phyloP scores from a whole-genome alignment of 2,113 vertebrate genomes.

The Semnopithecus entellus region DNA sequence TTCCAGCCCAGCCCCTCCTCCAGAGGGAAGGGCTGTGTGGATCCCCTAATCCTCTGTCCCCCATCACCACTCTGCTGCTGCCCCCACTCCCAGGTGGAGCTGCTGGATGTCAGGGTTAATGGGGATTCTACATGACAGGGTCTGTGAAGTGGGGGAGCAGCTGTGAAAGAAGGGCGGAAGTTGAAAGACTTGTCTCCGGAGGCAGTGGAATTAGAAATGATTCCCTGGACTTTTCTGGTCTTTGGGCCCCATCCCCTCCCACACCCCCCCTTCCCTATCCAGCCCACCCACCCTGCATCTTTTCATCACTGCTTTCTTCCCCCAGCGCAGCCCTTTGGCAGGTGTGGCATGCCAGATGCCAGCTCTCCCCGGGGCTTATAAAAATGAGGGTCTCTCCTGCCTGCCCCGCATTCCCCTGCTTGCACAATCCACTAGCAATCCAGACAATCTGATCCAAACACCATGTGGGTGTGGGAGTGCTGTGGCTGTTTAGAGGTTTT shows the following conservation, averaged over 20 bases:
- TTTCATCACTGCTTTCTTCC: not conserved
- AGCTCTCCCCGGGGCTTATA: not conserved
- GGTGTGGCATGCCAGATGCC: not conserved
- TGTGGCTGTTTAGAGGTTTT: not conserved
- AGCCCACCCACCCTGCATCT: slow-evolving; percentile 54
- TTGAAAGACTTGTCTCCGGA: slow-evolving; percentile 58
- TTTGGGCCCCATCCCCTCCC: not conserved
- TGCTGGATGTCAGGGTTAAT: slow-evolving; percentile 63
- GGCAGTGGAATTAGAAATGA: not conserved
- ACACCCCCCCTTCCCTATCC: no score
- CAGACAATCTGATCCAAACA: not conserved
- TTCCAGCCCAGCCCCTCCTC: not conserved
- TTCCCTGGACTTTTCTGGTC: slow-evolving; percentile 22
- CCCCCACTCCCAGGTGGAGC: not conserved
- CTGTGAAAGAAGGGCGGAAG: slow-evolving; percentile 56
- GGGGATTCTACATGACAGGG: slow-evolving; percentile 68
- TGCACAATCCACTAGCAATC: not conserved
- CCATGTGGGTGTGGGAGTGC: not conserved
- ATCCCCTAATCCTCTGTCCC: not conserved
- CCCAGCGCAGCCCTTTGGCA: not conserved
- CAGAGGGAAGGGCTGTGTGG: not conserved
- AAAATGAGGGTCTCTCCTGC: not conserved
- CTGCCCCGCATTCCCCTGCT: rapidly evolving
- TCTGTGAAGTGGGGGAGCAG: slow-evolving; percentile 66
- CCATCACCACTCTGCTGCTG: not conserved